phyloP scores from a whole-genome alignment of 1,140 invertebrate genomes.

The Pararge aegeria region DNA sequence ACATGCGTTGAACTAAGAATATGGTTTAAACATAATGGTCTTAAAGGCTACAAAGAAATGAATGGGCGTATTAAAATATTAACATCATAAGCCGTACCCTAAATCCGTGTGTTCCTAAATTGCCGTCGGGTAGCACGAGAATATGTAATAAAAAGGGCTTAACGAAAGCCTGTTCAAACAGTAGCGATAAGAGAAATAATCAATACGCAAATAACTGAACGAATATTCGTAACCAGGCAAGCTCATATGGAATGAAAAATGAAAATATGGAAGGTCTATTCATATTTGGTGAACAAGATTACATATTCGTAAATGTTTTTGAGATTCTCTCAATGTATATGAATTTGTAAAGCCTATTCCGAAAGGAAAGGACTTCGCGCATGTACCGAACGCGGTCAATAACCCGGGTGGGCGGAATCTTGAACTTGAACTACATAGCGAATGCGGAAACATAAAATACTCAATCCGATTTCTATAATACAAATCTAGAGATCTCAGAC shows the following conservation, averaged over 20 bases:
- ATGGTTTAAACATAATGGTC: neutral
- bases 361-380: conserved; percentile 41
- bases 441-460: conserved; percentile 37
- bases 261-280: no score
- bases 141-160: conserved; percentile 17
- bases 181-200: conserved; percentile 20
- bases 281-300: conserved; percentile 9
- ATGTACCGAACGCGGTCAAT: conserved; percentile 65
- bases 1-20: neutral
- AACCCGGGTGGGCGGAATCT: conserved; percentile 59
- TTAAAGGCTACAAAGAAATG: neutral
- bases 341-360: neutral
- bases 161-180: conserved; percentile 27
- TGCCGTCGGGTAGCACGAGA: conserved; percentile 15
- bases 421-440: conserved; percentile 69
- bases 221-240: conserved; percentile 14
- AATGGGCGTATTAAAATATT: neutral
- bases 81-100: conserved; percentile 24
- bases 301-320: conserved; percentile 17
- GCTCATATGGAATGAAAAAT: no score
- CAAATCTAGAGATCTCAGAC: neutral
- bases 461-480: conserved; percentile 5
- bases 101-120: conserved; percentile 37
- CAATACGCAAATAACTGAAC: conserved; percentile 34
- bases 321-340: neutral